A percentile compares a stretch with the other conserved stretches of the same genome.
These are phyloP conservation scores for Ctenicera cuprea DNA, from an alignment of 2,888 invertebrate species.

Conservation along the genomic window DNA sequence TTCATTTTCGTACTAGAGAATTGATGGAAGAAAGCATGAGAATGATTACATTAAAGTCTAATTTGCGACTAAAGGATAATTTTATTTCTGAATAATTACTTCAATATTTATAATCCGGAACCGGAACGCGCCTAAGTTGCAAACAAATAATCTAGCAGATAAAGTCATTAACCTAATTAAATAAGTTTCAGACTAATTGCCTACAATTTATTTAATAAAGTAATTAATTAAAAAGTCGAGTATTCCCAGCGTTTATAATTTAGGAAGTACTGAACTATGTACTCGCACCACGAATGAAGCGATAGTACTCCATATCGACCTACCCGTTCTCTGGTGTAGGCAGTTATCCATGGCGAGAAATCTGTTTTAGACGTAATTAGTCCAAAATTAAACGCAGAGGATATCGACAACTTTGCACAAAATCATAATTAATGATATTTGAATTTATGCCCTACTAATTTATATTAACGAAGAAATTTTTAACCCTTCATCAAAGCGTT, in stretches of 20 bases:
- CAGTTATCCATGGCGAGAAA: slow-evolving; percentile 16
- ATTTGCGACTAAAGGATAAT: slow-evolving; percentile 31
- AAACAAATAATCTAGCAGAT: slow-evolving; percentile 45
- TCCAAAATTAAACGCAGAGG: slow-evolving; percentile 25
- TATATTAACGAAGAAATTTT: slow-evolving; percentile 2
- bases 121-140: slow-evolving; percentile 35
- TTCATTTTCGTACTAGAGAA: neutral
- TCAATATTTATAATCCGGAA: slow-evolving; percentile 42
- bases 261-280: slow-evolving; percentile 41
- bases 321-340: neutral
- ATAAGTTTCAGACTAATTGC: slow-evolving; percentile 43
- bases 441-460: slow-evolving; percentile 31
- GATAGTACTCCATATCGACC: slow-evolving; percentile 26
- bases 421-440: slow-evolving; percentile 29
- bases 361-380: slow-evolving; percentile 31
- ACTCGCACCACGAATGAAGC: slow-evolving; percentile 10
- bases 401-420: slow-evolving; percentile 31
- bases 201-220: slow-evolving; percentile 45
- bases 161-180: slow-evolving; percentile 51
- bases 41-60: slow-evolving; percentile 12
- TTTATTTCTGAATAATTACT: slow-evolving; percentile 43
- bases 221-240: slow-evolving; percentile 46
- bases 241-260: slow-evolving; percentile 37
- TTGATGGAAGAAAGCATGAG: neutral
- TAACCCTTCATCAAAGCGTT: neutral